phyloP scores from a whole-genome alignment of 2,113 vertebrate genomes.

The Coturnix japonica region DNA sequence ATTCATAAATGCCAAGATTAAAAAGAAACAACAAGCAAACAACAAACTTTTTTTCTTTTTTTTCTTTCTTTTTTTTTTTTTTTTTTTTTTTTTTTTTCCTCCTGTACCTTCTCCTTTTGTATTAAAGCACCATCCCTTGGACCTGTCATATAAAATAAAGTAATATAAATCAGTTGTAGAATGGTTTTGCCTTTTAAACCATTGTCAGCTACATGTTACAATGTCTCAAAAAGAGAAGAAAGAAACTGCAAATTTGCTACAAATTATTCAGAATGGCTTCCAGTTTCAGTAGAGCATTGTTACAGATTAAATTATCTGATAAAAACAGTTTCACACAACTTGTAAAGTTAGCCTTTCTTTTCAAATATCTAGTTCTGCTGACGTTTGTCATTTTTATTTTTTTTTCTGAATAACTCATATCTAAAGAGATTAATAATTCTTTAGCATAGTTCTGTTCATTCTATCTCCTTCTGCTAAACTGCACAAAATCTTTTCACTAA shows the following conservation, averaged over 20 bases:
- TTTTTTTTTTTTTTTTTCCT: not conserved
- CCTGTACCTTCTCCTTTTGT: rapidly evolving
- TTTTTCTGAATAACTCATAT: not conserved
- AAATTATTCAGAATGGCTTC: not conserved
- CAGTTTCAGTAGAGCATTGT: not conserved
- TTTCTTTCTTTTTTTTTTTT: no score
- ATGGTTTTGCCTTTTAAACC: not conserved
- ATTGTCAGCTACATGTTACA: not conserved
- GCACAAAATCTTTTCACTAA: not conserved
- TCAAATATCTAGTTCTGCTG: not conserved
- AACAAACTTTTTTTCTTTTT: no score
- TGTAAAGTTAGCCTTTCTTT: slow-evolving; percentile 17
- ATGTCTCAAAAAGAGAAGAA: not conserved
- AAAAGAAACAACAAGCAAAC: no score
- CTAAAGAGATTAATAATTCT: not conserved
- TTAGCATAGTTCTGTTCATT: not conserved
- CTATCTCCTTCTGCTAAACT: not conserved
- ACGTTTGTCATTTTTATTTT: not conserved
- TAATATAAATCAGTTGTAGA: not conserved
- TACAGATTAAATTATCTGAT: not conserved
- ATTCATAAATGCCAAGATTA: no score
- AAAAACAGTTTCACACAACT: not conserved
- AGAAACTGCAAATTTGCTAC: not conserved
- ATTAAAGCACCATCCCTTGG: not conserved
- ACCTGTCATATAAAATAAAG: not conserved